Evolutionary conservation across 1,140 invertebrate species (phyloP), one percentile per base, ranked within the genome.

Genomic region (Caenorhabditis tropicalis): DNA sequence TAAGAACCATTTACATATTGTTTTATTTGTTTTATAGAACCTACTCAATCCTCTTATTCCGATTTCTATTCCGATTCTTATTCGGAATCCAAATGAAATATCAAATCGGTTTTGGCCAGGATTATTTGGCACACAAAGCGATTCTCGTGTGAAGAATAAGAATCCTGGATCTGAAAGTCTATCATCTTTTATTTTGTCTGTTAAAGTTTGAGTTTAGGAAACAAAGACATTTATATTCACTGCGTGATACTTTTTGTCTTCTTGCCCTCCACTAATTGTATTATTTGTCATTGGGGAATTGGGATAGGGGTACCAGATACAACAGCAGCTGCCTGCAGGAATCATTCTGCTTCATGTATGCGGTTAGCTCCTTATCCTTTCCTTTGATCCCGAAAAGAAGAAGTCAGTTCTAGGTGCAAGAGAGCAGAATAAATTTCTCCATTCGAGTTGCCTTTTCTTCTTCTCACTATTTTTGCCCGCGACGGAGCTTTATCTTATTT

Each of bases 241-340:
- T 74, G 65, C 65, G 65, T 74, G 65, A 74, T 74, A 74, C 65
- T 74, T 74, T 6, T 74, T 74, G 65, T 43, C 65, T 74, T 74
- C 65, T 74, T 74, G 65, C 43, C 36, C 36, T 31, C 33, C 36
- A 74, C 65, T 74, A 74, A 74, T 74, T 74, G 65, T 43, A 74
- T 74, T 74, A 74, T 74, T 74, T 43, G 65, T 43, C 65, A 43
- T 74, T 74, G 65, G 65, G 65, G 65, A 74, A 74, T 74, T 74
- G 36, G 65, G 33, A 46, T 43, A 74, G 36, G 36, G 12, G 58
- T 36, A 21, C 65, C 65, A 74, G 65, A 74, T 65, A 65, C 58
- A n/a, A n/a, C n/a, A 74, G 65, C 65, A 74, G 65, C 65, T 74
- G 65, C 65, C 24, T 74, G 58, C 31, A 6, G 36, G 39, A 65